Evolutionary conservation across 2,888 invertebrate species (phyloP).

Genomic region (Cephus spinipes): DNA sequence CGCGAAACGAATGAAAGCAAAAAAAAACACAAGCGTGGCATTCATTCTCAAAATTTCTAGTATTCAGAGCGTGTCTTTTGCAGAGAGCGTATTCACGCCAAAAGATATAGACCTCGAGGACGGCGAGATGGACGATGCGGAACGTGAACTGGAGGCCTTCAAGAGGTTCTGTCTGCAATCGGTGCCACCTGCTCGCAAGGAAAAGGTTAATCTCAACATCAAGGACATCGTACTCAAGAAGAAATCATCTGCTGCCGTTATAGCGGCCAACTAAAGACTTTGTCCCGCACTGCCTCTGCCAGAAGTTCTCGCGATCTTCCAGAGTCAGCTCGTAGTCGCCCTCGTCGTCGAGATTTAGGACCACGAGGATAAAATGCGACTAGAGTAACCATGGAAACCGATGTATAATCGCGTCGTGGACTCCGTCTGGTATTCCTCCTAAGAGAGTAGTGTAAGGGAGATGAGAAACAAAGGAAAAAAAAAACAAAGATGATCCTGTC

Average conservation of each 20-base stretch:
- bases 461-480: neutral
- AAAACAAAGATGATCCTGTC: neutral
- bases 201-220: constrained; percentile 83
- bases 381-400: neutral
- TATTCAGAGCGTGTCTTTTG: constrained; percentile 62
- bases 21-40: neutral
- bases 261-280: constrained; percentile 56
- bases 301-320: neutral
- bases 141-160: constrained; percentile 86
- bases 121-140: constrained; percentile 82
- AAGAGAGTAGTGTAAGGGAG: neutral
- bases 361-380: neutral
- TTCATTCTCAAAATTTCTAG: constrained; percentile 37
- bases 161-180: constrained; percentile 89
- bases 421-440: neutral
- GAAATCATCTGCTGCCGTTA: constrained; percentile 63
- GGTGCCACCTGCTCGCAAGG: constrained; percentile 81
- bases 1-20: neutral
- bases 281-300: constrained; percentile 17
- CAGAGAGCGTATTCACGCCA: constrained; percentile 81
- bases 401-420: neutral
- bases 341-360: neutral
- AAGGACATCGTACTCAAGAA: constrained; percentile 81
- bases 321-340: neutral
- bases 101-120: constrained; percentile 83